A percentile compares a stretch with the other conserved stretches of the same genome.
Evolutionary conservation across 2,888 invertebrate species (phyloP).

Genomic region (Metopia argyrocephala): DNA sequence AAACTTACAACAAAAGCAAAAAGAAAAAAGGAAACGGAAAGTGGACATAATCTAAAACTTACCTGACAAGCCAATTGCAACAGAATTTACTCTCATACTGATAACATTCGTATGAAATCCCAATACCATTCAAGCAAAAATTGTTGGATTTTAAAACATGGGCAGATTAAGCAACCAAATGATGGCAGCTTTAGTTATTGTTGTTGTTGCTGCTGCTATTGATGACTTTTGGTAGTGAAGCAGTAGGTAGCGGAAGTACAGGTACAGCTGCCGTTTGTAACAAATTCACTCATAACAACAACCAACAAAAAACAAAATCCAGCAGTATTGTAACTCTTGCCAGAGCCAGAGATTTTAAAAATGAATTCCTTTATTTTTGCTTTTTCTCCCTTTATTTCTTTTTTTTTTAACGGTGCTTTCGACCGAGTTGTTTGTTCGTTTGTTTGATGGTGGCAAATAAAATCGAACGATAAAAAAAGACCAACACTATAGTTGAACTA

Average conservation of each 20-base stretch:
- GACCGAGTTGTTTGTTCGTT: conserved; percentile 24
- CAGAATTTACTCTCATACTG: conserved; percentile 73
- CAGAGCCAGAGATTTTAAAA: conserved; percentile 23
- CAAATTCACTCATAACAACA: conserved; percentile 43
- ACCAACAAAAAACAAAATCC: conserved; percentile 1
- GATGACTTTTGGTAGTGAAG: conserved; percentile 18
- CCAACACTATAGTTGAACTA: background rate
- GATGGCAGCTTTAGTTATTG: conserved; percentile 15
- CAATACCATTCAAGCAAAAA: conserved; percentile 69
- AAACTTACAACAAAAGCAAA: background rate
- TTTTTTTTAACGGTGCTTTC: background rate
- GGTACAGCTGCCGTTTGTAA: conserved; percentile 51
- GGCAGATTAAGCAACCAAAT: conserved; percentile 44
- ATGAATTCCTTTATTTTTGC: background rate
- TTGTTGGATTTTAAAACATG: conserved; percentile 60
- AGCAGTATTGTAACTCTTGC: conserved; percentile 38
- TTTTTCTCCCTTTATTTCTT: background rate
- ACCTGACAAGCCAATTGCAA: conserved; percentile 71
- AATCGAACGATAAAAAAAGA: conserved; percentile 5
- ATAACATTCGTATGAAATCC: conserved; percentile 71
- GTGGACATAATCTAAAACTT: conserved; percentile 45
- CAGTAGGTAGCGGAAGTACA: conserved; percentile 14
- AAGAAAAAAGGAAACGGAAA: background rate
- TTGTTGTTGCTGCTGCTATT: background rate
- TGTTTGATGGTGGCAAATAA: conserved; percentile 16